Evolutionary conservation across 1,140 invertebrate genomes (phyloP).

Genomic region (Lepidostoma basale): DNA sequence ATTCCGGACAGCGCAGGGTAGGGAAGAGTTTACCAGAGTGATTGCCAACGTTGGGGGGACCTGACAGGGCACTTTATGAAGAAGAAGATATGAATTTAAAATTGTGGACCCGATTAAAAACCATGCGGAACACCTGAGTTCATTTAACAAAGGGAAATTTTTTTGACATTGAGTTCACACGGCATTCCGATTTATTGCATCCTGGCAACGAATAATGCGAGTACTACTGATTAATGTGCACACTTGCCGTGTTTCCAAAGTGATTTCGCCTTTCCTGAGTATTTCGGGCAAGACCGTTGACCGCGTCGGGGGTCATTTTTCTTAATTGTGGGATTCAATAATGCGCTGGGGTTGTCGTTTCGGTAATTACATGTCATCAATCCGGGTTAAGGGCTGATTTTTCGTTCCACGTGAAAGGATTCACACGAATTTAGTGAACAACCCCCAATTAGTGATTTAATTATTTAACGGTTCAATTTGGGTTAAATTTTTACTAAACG

Average conservation of each 20-base stretch:
- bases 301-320: conserved; percentile 20
- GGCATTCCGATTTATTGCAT: conserved; percentile 21
- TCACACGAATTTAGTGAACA: conserved; percentile 17
- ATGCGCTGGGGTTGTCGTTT: conserved; percentile 6
- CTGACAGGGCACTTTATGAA: too few species aligned
- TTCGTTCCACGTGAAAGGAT: conserved; percentile 11
- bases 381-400: neutral
- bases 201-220: conserved; percentile 17
- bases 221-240: conserved; percentile 19
- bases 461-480: too few species aligned
- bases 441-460: too few species aligned
- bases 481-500: too few species aligned
- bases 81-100: neutral
- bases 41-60: too few species aligned
- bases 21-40: too few species aligned
- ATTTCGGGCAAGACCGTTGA: conserved; percentile 9
- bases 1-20: too few species aligned
- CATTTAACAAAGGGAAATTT: conserved; percentile 8
- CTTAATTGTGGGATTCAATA: conserved; percentile 9
- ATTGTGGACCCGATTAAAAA: neutral
- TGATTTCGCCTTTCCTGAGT: conserved; percentile 6
- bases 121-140: neutral
- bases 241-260: conserved; percentile 6
- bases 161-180: conserved; percentile 19
- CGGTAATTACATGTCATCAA: conserved; percentile 18